Evolutionary conservation across 1,140 invertebrate genomes (phyloP).

Genomic region (Pseudomyrmex dendroicus): DNA sequence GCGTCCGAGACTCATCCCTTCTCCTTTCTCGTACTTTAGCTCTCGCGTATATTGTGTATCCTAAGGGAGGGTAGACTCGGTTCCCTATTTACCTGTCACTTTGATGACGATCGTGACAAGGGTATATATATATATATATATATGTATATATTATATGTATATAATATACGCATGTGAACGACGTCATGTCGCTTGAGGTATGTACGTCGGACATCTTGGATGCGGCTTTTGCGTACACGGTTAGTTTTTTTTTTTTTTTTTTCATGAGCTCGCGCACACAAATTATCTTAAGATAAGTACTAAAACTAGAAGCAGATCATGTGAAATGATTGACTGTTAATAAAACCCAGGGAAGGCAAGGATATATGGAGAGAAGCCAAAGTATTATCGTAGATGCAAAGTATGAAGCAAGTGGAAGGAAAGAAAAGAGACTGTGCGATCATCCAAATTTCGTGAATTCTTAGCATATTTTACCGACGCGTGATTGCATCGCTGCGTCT

Average conservation of each 20-base stretch:
- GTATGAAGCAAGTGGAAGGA: too few species aligned
- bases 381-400: too few species aligned
- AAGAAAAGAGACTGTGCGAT: too few species aligned
- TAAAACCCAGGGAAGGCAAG: background rate
- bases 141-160: too few species aligned
- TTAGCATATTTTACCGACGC: too few species aligned
- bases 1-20: slow-evolving; percentile 41
- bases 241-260: background rate
- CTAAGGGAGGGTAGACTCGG: slow-evolving; percentile 51
- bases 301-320: too few species aligned
- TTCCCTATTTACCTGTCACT: slow-evolving; percentile 81
- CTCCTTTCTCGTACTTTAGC: slow-evolving; percentile 27
- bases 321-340: background rate
- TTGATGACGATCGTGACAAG: slow-evolving; percentile 82
- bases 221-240: background rate
- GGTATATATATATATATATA: slow-evolving; percentile 62
- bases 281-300: background rate
- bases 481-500: too few species aligned
- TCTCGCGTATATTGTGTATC: slow-evolving; percentile 64
- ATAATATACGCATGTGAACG: slow-evolving; percentile 61
- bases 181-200: slow-evolving; percentile 62
- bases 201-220: slow-evolving; percentile 33
- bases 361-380: too few species aligned
- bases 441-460: too few species aligned
- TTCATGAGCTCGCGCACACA: background rate